Evolutionary conservation across 2,113 vertebrate genomes (phyloP), one percentile per base, ranked within the genome.

Genomic region (Tragulus kanchil): DNA sequence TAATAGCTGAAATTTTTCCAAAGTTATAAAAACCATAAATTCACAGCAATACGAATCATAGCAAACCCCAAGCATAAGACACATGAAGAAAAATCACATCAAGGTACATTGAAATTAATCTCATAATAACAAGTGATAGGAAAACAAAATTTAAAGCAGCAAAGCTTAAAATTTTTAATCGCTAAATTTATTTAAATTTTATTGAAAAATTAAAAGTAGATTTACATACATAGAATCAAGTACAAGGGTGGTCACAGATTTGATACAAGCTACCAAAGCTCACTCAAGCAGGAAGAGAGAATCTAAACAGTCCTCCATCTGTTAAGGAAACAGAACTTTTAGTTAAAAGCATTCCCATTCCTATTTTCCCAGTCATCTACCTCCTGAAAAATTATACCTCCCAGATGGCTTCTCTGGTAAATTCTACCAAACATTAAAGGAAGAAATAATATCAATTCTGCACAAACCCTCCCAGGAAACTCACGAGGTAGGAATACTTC

Each of bases 391-490:
- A n/a, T 45, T 91, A 61, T 67, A 48, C 75, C 28, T 42, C 62
- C n/a, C 62, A 69, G 50, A 82, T 31, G n/a, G 17, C 62, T 69
- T 69, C 26, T 91, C 62, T 81, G 36, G 36, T 23, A 58, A 91
- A 91, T 91, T 82, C 45, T 52, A 78, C 36, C 58, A 45, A 82
- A 48, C 26, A 69, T 82, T 58, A 65, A 91, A 91, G 50, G 52
- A 91, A 91, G 36, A 91, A 91, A 69, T 25, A 82, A 69, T 82
- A 82, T 3, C n/a, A 69, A 82, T 82, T 69, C 54, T 91, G 50
- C 54, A 65, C 15, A 91, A 31, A 56, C 36, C 58, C 52, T 69
- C 45, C 25, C 50, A 58, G 2, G 42, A 45, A 58, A 56, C 6
- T 82, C 36, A 91, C 56, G n/a, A 65, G 77, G 31, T 26, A 6